A percentile compares a stretch with the other conserved stretches of the same genome.
phyloP scores from a whole-genome alignment of 2,113 vertebrate species.

The Zosterops hypoxanthus region DNA sequence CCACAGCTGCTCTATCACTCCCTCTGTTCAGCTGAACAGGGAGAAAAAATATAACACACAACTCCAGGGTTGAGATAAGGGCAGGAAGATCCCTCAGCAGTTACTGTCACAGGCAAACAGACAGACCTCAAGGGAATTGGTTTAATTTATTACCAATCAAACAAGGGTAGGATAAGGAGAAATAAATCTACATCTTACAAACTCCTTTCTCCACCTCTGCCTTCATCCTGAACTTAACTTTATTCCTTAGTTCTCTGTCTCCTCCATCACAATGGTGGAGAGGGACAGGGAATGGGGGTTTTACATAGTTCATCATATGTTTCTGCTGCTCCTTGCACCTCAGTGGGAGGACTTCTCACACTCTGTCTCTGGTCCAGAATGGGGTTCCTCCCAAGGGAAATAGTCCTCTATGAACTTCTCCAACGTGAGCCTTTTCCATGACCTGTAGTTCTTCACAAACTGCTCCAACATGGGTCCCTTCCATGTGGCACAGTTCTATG shows the following conservation, averaged over 20 bases:
- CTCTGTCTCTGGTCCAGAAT: neutral
- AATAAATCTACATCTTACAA: neutral
- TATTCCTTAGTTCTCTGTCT: neutral
- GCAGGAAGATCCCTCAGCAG: no score
- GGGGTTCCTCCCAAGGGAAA: neutral
- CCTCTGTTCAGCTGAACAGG: neutral
- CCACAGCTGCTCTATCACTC: neutral
- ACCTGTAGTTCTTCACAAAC: neutral
- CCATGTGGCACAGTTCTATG: neutral
- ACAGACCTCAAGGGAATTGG: neutral
- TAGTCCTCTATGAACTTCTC: neutral
- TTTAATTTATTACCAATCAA: neutral
- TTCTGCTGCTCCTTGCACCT: neutral
- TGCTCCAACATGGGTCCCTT: neutral
- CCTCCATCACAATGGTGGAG: neutral
- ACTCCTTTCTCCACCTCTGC: neutral
- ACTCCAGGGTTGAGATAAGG: neutral
- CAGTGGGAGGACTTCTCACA: neutral
- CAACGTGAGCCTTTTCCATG: neutral
- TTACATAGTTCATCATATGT: neutral
- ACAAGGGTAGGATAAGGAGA: neutral
- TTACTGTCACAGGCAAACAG: neutral
- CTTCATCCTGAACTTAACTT: neutral
- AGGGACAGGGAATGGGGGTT: neutral
- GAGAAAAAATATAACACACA: fast-evolving